Evolutionary conservation across 1,140 invertebrate species (phyloP).

Genomic region (Lepidostoma basale): DNA sequence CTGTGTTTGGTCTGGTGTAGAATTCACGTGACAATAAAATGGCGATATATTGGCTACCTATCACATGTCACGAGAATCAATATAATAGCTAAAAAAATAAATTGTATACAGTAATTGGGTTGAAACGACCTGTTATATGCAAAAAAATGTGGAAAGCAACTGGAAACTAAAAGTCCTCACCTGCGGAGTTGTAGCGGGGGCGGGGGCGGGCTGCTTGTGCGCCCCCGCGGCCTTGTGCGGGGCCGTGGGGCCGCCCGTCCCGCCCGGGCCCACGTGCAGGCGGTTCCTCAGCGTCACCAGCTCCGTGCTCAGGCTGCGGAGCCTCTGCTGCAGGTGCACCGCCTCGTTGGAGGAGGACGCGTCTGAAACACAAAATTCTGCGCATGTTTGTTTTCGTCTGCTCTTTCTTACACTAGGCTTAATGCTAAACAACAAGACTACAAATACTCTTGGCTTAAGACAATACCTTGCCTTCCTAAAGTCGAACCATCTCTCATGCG

Average conservation of each 20-base stretch:
- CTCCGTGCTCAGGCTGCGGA: conserved; percentile 87
- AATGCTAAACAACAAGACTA: no score
- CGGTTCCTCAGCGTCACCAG: conserved; percentile 86
- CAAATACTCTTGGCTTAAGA: no score
- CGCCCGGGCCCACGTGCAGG: conserved; percentile 71
- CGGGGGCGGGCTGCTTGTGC: conserved; percentile 37
- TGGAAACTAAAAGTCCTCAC: background rate
- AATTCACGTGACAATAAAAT: no score
- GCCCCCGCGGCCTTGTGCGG: conserved; percentile 41
- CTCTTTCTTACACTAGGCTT: background rate
- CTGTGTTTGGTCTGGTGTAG: no score
- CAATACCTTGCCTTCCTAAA: no score
- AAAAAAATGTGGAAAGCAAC: no score
- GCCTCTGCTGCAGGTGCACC: conserved; percentile 85
- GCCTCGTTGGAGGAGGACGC: conserved; percentile 91
- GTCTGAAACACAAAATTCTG: conserved; percentile 68
- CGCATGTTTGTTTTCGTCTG: conserved; percentile 27
- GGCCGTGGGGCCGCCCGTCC: conserved; percentile 39
- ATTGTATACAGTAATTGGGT: background rate
- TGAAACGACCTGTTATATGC: no score
- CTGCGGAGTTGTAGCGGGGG: conserved; percentile 22
- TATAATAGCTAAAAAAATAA: no score
- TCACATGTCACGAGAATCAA: no score
- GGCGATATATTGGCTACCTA: no score
- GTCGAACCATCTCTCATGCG: no score